These are phyloP conservation scores for Drosophila meridionalis DNA, from an alignment of 2,888 invertebrate species.

Conservation along the genomic window DNA sequence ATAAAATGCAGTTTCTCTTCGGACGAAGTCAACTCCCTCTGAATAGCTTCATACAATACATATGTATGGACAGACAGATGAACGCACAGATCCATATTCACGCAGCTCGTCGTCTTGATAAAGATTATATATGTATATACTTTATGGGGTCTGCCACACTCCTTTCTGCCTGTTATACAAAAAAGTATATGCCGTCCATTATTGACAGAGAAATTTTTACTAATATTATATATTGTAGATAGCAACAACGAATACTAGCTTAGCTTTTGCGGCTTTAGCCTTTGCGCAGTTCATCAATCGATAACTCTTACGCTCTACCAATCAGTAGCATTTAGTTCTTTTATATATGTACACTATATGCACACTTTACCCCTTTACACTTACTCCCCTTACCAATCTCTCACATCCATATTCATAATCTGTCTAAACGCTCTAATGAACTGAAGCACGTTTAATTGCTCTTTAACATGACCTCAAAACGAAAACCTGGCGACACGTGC, in stretches of 20 bases:
- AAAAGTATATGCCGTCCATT: too few relatives aligned
- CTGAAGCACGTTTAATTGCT: constrained; percentile 75
- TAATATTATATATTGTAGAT: too few relatives aligned
- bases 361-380: background rate
- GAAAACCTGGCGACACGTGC: constrained; percentile 61
- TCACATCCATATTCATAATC: constrained; percentile 36
- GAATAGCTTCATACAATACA: too few relatives aligned
- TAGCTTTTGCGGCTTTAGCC: background rate
- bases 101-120: too few relatives aligned
- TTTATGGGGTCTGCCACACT: too few relatives aligned
- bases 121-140: too few relatives aligned
- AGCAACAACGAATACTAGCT: background rate
- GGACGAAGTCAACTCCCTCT: too few relatives aligned
- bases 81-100: too few relatives aligned
- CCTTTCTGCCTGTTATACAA: too few relatives aligned
- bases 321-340: background rate
- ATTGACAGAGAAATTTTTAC: too few relatives aligned
- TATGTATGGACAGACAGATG: too few relatives aligned
- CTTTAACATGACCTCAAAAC: constrained; percentile 65
- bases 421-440: constrained; percentile 71
- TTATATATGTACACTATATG: background rate
- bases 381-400: background rate
- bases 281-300: background rate
- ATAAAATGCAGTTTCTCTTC: too few relatives aligned
- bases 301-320: background rate